Base-by-base conservation (phyloP, 2,113 vertebrate genomes). In the Osmerus mordax region DNA sequence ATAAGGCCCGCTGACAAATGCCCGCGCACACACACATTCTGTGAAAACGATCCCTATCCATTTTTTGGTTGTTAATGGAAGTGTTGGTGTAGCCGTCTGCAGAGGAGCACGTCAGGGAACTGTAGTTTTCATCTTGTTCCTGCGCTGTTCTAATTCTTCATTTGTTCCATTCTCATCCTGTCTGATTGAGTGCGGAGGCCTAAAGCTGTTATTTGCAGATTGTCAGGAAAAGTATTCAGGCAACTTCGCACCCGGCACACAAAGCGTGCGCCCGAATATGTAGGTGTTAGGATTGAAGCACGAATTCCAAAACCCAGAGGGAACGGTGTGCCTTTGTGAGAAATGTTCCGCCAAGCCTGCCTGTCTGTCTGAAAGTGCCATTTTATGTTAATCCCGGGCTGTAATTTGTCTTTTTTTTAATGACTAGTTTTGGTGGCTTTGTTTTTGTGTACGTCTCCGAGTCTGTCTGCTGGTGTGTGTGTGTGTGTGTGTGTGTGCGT, bases 381-480 rank as follows among this genome's bases (percentile, higher is more conserved):
- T 65, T 47, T 65, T 12, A 65, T 21, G 64, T 41, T 65, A 65
- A 63, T 65, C 64, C 41, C 8, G 7, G 32, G 36, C 64, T 47
- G 16, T 21, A 41, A 51, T 51, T 47, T 51, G 14, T 41, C 15
- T 65, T 65, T 7, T 7, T 63, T 65, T 65, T 65, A 41, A 65
- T 65, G 3, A 65, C n/a, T 65, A 41, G 29, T 65, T 41, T 36
- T 2, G 18, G 19, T 7, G 29, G 60, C 9, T 19, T 65, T 36
- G 14, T 65, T 29, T 41, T 36, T 65, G 32, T 47, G 12, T 65
- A 64, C 18, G 29, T 64, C 29, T 36, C 29, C 21, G 18, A 32
- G 29, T 16, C 2, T n/a, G 28, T 58, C 53, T 69, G 53, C 23
- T 29, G 11, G 28, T 69, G 67, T 68, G 21, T 29, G 6, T 28